Evolutionary conservation across 2,797 vertebrate genomes (phyloP).

Genomic region (Cercopithecus petaurista): DNA sequence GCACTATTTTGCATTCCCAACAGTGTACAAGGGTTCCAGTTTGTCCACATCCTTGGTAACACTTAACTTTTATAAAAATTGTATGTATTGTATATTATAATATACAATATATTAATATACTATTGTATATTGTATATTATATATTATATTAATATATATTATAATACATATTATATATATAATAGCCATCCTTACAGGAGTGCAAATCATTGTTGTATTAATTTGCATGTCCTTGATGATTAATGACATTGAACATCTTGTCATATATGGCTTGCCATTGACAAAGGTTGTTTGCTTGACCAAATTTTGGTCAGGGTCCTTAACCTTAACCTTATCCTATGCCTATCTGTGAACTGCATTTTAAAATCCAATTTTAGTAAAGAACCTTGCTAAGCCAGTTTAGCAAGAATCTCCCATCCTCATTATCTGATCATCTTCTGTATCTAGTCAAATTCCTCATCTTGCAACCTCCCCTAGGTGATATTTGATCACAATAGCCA

Average conservation of each 20-base stretch:
- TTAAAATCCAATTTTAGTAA: not conserved
- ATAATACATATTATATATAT: too few relatives aligned
- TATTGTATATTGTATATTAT: too few relatives aligned
- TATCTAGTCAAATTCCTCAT: not conserved
- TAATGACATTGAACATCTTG: not conserved
- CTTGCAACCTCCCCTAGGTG: not conserved
- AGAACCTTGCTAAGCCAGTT: not conserved
- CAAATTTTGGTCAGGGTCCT: not conserved
- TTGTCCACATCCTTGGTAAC: not conserved
- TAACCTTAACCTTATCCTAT: not conserved
- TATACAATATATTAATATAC: too few relatives aligned
- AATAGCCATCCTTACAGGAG: not conserved
- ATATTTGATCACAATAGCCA: not conserved
- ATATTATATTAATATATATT: too few relatives aligned
- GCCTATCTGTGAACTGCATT: not conserved
- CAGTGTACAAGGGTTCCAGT: not conserved
- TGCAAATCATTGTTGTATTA: not conserved
- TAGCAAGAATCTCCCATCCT: not conserved
- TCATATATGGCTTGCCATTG: not conserved
- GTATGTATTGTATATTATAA: too few relatives aligned
- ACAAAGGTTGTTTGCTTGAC: not conserved
- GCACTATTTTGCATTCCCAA: not conserved
- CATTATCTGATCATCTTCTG: not conserved
- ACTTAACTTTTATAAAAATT: too few relatives aligned
- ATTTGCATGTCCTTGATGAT: not conserved